phyloP scores from a whole-genome alignment of 2,113 vertebrate genomes.

The Elephantulus edwardii region DNA sequence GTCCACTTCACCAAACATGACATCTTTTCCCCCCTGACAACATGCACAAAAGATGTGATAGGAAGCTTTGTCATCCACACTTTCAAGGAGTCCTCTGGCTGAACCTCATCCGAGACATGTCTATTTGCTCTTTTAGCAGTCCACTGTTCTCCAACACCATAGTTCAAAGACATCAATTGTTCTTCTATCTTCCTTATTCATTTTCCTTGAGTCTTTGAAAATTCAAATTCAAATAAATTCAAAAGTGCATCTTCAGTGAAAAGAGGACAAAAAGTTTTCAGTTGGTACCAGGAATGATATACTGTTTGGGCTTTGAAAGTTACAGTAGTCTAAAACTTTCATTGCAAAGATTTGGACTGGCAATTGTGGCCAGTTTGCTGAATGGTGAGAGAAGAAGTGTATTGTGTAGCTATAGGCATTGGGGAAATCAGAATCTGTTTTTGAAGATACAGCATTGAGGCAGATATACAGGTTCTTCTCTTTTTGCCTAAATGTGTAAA shows the following conservation, averaged over 20 bases:
- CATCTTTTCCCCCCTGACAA: too few relatives aligned
- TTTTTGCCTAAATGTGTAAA: not conserved
- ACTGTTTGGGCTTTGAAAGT: not conserved
- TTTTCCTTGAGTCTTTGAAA: not conserved
- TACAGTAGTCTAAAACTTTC: not conserved
- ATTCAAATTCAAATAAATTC: conserved; percentile 15
- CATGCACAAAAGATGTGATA: too few relatives aligned
- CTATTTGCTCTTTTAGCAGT: too few relatives aligned
- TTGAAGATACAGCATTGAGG: not conserved
- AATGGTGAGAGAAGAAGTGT: not conserved
- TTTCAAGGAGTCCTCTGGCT: too few relatives aligned
- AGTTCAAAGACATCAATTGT: too few relatives aligned
- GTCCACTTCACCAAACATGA: too few relatives aligned
- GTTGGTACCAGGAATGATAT: not conserved
- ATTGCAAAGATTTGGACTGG: not conserved
- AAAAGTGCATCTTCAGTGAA: not conserved
- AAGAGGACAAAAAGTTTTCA: not conserved
- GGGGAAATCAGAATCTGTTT: not conserved
- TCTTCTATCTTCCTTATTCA: too few relatives aligned
- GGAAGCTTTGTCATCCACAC: too few relatives aligned
- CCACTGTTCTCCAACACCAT: too few relatives aligned
- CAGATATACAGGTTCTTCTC: not conserved
- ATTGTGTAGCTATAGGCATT: not conserved
- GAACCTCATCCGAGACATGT: too few relatives aligned
- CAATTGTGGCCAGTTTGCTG: not conserved